Evolutionary conservation across 2,888 invertebrate species (phyloP).

Genomic region (Drosophila bunnanda): DNA sequence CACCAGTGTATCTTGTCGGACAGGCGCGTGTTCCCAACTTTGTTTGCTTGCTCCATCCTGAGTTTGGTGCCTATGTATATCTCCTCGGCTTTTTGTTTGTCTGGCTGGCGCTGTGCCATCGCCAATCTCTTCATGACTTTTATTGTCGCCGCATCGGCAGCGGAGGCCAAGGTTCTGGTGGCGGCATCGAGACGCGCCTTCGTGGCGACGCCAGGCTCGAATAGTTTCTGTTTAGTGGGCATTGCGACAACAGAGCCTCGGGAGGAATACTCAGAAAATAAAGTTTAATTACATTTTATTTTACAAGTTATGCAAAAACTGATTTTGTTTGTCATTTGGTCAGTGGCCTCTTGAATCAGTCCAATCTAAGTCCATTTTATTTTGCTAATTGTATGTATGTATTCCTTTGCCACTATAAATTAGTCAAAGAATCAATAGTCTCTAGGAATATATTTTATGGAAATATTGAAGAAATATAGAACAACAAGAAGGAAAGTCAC

Average conservation of each 20-base stretch:
- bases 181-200: slow-evolving; percentile 81
- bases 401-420: too few species aligned
- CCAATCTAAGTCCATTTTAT: neutral
- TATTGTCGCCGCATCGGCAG: slow-evolving; percentile 53
- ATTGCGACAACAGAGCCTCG: slow-evolving; percentile 30
- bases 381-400: too few species aligned
- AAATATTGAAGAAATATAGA: neutral
- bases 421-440: neutral
- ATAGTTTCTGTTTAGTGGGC: slow-evolving; percentile 68
- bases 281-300: slow-evolving; percentile 42
- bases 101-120: slow-evolving; percentile 65
- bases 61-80: slow-evolving; percentile 27
- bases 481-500: too few species aligned
- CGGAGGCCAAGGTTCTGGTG: slow-evolving; percentile 75
- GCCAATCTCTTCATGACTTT: slow-evolving; percentile 52
- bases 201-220: slow-evolving; percentile 68
- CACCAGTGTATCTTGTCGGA: slow-evolving; percentile 44
- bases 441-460: too few species aligned
- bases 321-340: slow-evolving; percentile 31
- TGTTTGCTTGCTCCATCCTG: slow-evolving; percentile 48
- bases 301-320: slow-evolving; percentile 22
- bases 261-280: slow-evolving; percentile 26
- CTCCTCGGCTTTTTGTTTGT: slow-evolving; percentile 44
- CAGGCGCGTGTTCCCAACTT: slow-evolving; percentile 63
- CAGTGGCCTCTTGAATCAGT: slow-evolving; percentile 34